Percentiles rank a stretch among this genome's conserved stretches.
phyloP scores from a whole-genome alignment of 2,113 vertebrate genomes.

The Toxotes chatareus region DNA sequence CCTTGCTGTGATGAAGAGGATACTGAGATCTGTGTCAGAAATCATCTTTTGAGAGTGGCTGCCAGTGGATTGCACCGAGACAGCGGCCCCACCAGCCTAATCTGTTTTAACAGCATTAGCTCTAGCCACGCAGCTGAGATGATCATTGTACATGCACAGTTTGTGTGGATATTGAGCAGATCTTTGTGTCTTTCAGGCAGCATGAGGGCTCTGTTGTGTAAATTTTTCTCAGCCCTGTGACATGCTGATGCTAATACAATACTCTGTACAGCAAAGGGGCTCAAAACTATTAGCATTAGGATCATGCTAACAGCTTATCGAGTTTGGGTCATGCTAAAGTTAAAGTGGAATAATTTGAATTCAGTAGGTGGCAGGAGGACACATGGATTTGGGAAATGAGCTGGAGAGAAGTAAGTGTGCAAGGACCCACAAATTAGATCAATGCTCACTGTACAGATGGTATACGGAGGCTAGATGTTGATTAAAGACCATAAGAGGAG shows the following conservation, averaged over 20 bases:
- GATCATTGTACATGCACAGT: background rate
- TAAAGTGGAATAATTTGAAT: conserved; percentile 43
- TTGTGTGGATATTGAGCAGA: conserved; percentile 32
- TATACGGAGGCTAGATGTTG: background rate
- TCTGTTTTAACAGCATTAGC: conserved; percentile 70
- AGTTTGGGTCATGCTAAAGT: conserved; percentile 29
- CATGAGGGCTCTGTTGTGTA: conserved; percentile 29
- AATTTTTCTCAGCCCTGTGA: conserved; percentile 30
- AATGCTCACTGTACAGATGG: background rate
- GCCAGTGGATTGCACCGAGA: conserved; percentile 65
- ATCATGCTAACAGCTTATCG: conserved; percentile 38
- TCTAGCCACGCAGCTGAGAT: conserved; percentile 30
- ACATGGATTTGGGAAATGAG: conserved; percentile 52
- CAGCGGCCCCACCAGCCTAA: conserved; percentile 63
- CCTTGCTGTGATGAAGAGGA: conserved; percentile 38
- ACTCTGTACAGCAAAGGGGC: conserved; percentile 6
- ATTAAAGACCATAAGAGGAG: conserved; percentile 6
- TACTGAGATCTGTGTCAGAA: conserved; percentile 61
- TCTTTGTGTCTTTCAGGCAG: conserved; percentile 52
- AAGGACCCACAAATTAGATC: conserved; percentile 32
- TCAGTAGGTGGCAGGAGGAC: conserved; percentile 15
- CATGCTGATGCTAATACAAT: conserved; percentile 24
- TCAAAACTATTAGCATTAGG: conserved; percentile 32
- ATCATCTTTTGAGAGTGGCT: conserved; percentile 56
- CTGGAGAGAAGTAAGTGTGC: background rate